Conservation (phyloP, 2,113 vertebrate species). For the Tachuris rubrigastra region DNA sequence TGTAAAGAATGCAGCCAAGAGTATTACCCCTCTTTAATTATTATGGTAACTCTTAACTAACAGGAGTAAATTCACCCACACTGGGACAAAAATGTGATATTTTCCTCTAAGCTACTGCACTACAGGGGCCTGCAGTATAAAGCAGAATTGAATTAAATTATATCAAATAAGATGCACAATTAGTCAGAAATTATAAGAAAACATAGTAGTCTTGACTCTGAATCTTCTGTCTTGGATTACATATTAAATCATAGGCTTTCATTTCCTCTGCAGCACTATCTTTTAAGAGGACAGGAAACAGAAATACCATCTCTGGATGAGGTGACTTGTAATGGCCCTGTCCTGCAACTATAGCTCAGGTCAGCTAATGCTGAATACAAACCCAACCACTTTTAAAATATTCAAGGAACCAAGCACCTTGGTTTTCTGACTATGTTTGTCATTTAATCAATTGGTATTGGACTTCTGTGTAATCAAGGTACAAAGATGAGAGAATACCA, state of each 20-base stretch:
- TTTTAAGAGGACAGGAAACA: not conserved
- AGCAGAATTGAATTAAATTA: not conserved
- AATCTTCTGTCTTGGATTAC: not conserved
- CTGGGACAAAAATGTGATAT: not conserved
- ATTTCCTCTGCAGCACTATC: not conserved
- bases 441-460: not conserved
- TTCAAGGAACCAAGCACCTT: not conserved
- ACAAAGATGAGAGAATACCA: not conserved
- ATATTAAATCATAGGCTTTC: not conserved
- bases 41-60: not conserved
- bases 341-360: not conserved
- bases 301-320: not conserved
- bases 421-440: not conserved
- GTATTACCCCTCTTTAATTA: not conserved
- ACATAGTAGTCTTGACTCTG: not conserved
- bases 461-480: not conserved
- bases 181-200: not conserved
- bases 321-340: not conserved
- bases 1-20: not conserved
- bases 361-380: accelerated
- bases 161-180: not conserved
- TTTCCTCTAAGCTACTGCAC: not conserved
- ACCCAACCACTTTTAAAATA: not conserved
- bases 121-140: not conserved
- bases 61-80: not conserved